These are phyloP conservation scores for Drosophila pseudoananassae DNA, from an alignment of 1,140 invertebrate genomes.

Conservation along the genomic window DNA sequence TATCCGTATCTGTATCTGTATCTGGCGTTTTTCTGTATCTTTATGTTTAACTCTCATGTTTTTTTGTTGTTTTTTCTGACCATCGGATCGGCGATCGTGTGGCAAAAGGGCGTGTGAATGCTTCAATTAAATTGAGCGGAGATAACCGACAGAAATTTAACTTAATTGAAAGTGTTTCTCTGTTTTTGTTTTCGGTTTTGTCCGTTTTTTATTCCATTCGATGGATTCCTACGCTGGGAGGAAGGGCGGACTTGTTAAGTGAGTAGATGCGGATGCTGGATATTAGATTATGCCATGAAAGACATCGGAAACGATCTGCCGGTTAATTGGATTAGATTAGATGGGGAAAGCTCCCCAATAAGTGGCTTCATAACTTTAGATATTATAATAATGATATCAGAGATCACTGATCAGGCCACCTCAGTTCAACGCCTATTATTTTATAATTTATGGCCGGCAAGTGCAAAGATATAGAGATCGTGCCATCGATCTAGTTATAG, in stretches of 20 bases:
- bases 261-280: conserved; percentile 30
- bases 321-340: conserved; percentile 33
- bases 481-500: too few species aligned
- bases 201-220: conserved; percentile 34
- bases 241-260: conserved; percentile 23
- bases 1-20: background rate
- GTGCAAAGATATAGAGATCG: background rate
- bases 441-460: background rate
- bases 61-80: conserved; percentile 11
- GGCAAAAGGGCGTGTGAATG: conserved; percentile 81
- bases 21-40: conserved; percentile 2
- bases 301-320: conserved; percentile 19
- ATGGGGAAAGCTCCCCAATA: background rate
- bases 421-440: background rate
- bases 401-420: background rate
- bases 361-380: background rate
- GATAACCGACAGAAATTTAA: conserved; percentile 54
- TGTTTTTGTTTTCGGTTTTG: conserved; percentile 19
- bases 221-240: conserved; percentile 56
- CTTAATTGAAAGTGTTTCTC: conserved; percentile 71
- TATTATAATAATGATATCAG: too few species aligned
- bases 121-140: conserved; percentile 47
- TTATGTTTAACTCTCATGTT: background rate
- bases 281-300: conserved; percentile 35
- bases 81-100: conserved; percentile 57